Evolutionary conservation across 2,888 invertebrate genomes (phyloP), one percentile per base, ranked within the genome.

Genomic region (Agrypnus murinus): DNA sequence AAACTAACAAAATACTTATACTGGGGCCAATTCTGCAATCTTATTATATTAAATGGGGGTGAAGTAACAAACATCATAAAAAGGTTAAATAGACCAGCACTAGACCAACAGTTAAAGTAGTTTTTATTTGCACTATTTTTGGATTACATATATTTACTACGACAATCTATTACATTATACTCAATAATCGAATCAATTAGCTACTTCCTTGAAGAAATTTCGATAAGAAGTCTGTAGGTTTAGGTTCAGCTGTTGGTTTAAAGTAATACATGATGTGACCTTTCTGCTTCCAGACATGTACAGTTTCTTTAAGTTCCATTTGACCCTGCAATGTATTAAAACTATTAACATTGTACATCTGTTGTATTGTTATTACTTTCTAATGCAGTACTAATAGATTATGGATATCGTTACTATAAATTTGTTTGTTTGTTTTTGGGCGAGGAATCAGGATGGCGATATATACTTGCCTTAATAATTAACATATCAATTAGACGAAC

Each of bases 301-400:
- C 92, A 0, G 92, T 88, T 87, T 98, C 98, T 82, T 94, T 92
- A 17, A 98, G 88, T 81, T 98, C 97, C 96, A 97, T 96, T 90
- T 97, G 97, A 57, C 97, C 97, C 96, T 96, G 82, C 73, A 88
- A 25, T 3, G 25, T 25, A 25, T 3, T 2, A 25, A 25, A 25
- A 25, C 25, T 3, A 25, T 25, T 5, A n/a, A 25, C 5, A 25
- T 25, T 25, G 25, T 5, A 25, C n/a, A n/a, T n/a, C n/a, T n/a
- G n/a, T n/a, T n/a, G n/a, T n/a, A n/a, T n/a, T n/a, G n/a, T n/a
- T n/a, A n/a, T n/a, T n/a, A n/a, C n/a, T n/a, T n/a, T n/a, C n/a
- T n/a, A n/a, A n/a, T n/a, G n/a, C n/a, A n/a, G n/a, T n/a, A n/a
- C n/a, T n/a, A n/a, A n/a, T n/a, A n/a, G n/a, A n/a, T n/a, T n/a